Base-by-base conservation (phyloP, 2,888 invertebrate species). In the Aphidius colemani region DNA sequence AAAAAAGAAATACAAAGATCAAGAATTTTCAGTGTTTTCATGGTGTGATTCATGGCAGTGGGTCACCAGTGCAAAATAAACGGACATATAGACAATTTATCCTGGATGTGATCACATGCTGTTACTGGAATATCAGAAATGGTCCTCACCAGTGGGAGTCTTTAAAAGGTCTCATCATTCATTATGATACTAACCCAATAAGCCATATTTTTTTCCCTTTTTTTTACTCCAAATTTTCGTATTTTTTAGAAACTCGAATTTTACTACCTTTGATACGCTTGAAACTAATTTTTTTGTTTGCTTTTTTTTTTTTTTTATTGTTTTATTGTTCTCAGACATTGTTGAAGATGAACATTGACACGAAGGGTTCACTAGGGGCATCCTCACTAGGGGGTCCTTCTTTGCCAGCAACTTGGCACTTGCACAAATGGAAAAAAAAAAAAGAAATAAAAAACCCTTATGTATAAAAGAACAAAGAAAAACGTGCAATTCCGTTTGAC, bases 41-140 rank as follows among this genome's bases (percentile, higher is more conserved):
- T 30, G 30, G 30, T 30, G 3, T 55, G 60, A 69, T 63, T 59
- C 67, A 64, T 70, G 70, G 63, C 67, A 70, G 60, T 70, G 65
- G 70, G 70, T 69, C 70, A 69, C 30, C 44, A 13, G 10, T 13
- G 56, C 64, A 41, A 48, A 63, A 65, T 63, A 49, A 53, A 65
- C 48, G 50, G 2, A 18, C 59, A 44, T 39, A 45, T 7, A 59
- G 56, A 43, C 11, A 45, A 40, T 39, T 57, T 44, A 30, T 53
- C 43, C 46, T 44, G 48, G 43, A n/a, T n/a, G 13, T 53, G 56
- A 49, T 43, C n/a, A 7, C 59, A 59, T 51, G 60, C 66, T 66
- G 63, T 10, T 62, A 46, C 45, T 18, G 6, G 13, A 13, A 9
- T 13, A 13, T 50, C 30, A 50, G 13, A 39, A 40, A 55, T 48